phyloP scores from a whole-genome alignment of 2,113 vertebrate species.

The Turnix velox region DNA sequence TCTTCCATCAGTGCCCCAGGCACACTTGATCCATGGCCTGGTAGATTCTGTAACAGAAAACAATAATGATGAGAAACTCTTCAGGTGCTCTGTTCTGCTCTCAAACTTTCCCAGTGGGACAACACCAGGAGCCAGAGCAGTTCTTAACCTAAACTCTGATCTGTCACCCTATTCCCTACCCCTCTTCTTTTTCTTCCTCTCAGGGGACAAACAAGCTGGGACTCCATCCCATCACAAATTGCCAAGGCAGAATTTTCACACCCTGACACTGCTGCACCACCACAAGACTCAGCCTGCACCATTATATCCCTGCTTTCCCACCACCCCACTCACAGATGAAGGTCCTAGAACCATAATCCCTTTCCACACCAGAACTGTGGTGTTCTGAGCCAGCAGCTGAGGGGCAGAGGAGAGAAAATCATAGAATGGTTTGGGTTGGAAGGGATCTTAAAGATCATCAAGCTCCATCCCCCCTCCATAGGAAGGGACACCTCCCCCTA shows the following conservation, averaged over 20 bases:
- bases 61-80: background rate
- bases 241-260: background rate
- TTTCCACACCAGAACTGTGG: background rate
- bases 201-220: background rate
- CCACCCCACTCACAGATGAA: background rate
- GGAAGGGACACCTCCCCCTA: too few relatives aligned
- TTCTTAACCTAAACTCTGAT: background rate
- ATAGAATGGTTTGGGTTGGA: too few relatives aligned
- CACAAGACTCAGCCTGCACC: background rate
- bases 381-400: background rate
- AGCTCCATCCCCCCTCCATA: too few relatives aligned
- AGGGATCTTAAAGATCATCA: too few relatives aligned
- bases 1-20: conserved; percentile 52
- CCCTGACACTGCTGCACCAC: background rate
- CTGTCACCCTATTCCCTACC: background rate
- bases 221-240: background rate
- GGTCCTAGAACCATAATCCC: background rate
- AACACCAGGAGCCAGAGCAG: background rate
- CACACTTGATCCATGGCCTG: conserved; percentile 74
- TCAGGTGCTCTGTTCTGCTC: background rate
- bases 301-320: background rate
- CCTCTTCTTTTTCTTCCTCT: background rate
- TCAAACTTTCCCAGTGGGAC: background rate
- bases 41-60: conserved; percentile 67
- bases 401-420: background rate